phyloP scores from a whole-genome alignment of 1,140 invertebrate genomes.

The Drosophila serrata region DNA sequence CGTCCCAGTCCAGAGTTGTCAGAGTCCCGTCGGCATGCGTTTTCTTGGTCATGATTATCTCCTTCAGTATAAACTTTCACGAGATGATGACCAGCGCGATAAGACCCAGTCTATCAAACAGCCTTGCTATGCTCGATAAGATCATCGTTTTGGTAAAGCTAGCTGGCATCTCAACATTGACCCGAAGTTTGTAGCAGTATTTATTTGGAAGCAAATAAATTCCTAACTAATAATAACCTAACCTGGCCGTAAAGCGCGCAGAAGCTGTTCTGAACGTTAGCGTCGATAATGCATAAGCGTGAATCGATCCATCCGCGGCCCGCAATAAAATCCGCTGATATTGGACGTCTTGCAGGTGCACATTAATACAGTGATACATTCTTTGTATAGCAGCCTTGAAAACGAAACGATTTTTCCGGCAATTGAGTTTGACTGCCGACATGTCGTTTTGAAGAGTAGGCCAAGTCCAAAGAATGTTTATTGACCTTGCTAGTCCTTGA shows the following conservation, averaged over 20 bases:
- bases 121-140: background rate
- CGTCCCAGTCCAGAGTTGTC: background rate
- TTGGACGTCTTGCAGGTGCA: constrained; percentile 4
- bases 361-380: constrained; percentile 5
- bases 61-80: background rate
- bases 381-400: background rate
- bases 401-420: background rate
- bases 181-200: too few relatives aligned
- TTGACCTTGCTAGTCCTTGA: background rate
- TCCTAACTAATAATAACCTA: too few relatives aligned
- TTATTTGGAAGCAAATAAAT: background rate
- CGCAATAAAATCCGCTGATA: background rate
- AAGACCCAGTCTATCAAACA: too few relatives aligned
- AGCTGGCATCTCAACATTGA: too few relatives aligned
- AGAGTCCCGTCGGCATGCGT: background rate
- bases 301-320: background rate
- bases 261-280: background rate
- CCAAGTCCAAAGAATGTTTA: constrained; percentile 3
- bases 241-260: too few relatives aligned
- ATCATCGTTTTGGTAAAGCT: background rate
- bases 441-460: too few relatives aligned
- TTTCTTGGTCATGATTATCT: background rate
- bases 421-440: too few relatives aligned
- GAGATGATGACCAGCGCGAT: background rate
- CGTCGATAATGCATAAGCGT: background rate